phyloP scores from a whole-genome alignment of 2,113 vertebrate genomes.

The Bothrops jararaca region DNA sequence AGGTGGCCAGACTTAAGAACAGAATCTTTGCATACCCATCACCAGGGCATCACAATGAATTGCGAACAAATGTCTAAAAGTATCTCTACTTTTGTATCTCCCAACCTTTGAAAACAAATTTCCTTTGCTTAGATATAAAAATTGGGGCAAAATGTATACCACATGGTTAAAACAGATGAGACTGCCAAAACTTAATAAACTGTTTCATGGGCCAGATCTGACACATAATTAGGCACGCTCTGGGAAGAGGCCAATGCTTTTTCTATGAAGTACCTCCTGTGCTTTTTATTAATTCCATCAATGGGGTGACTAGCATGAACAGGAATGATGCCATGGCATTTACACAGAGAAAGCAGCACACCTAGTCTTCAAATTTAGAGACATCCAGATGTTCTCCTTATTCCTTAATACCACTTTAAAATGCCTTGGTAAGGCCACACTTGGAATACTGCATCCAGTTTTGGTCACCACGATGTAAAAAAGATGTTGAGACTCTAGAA shows the following conservation, averaged over 20 bases:
- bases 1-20: constrained; percentile 10
- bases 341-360: background rate
- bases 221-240: background rate
- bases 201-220: constrained; percentile 13
- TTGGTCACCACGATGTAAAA: no score
- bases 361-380: background rate
- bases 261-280: background rate
- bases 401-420: no score
- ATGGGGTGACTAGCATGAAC: background rate
- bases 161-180: constrained; percentile 6
- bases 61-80: background rate
- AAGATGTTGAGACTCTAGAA: no score
- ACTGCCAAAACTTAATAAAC: background rate
- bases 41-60: background rate
- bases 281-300: background rate
- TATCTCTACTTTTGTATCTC: background rate
- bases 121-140: constrained; percentile 14
- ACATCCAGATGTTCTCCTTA: background rate
- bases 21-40: background rate
- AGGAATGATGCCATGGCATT: background rate
- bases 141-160: constrained; percentile 7
- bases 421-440: no score
- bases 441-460: no score
- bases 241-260: background rate
- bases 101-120: constrained; percentile 11